Base-by-base conservation (phyloP, 2,888 invertebrate genomes). In the Trichacis sp. region DNA sequence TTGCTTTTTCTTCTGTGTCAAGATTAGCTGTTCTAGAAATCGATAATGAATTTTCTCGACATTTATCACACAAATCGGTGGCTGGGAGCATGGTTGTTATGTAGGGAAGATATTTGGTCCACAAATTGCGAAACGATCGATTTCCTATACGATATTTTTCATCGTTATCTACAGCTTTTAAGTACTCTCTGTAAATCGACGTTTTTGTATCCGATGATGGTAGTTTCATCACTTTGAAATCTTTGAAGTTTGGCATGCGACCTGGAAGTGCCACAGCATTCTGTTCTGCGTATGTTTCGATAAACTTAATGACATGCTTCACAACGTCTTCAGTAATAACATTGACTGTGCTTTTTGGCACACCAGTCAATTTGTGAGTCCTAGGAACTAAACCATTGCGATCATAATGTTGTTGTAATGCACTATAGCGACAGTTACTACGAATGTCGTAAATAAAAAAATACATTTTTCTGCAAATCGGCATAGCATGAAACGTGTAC, bases 161-260 rank as follows among this genome's bases (percentile, higher is more conserved):
- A 24, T 33, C n/a, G 9, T 33, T n/a, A 3, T 33, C 33, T n/a
- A 33, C n/a, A 2, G n/a, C n/a, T 33, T 6, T 33, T 2, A 33
- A 5, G n/a, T 33, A 33, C 9, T 2, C 33, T 11, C n/a, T 33
- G n/a, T 33, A 33, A 6, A 33, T 9, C 9, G 33, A 33, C 2
- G n/a, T 33, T 33, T 33, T 33, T n/a, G 33, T 53, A 4, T 43
- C 52, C 9, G 6, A 29, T 1, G 42, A 53, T 14, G 43, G 52
- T 4, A 53, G n/a, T 43, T 53, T 43, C 29, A 53, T 42, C 11
- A 53, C 33, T 2, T 12, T 1, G 5, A 29, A 53, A 19, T 53
- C 43, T 6, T 42, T 42, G 30, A 53, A 53, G 24, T 43, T 43
- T 1, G 52, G 52, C 20, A 53, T 14, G 0, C 52, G 30, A 9